These are phyloP conservation scores for Eristalinus sepulchralis DNA, from an alignment of 2,888 invertebrate species.

Conservation along the genomic window DNA sequence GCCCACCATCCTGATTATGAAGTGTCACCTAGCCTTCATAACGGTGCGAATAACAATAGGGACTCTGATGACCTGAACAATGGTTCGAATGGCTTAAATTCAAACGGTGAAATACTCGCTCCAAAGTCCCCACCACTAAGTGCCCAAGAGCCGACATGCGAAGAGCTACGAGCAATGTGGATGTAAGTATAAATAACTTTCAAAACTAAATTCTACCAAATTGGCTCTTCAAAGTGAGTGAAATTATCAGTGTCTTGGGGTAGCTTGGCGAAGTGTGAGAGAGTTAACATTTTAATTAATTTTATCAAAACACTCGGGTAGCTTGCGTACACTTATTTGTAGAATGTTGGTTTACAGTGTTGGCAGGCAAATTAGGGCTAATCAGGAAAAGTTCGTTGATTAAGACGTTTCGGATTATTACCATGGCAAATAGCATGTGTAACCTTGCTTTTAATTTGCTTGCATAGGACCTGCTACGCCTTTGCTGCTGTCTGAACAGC, in stretches of 20 bases:
- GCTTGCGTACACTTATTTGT: background rate
- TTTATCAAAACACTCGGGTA: too few species aligned
- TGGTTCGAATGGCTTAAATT: slow-evolving; percentile 39
- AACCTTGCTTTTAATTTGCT: slow-evolving; percentile 15
- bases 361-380: background rate
- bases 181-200: slow-evolving; percentile 82
- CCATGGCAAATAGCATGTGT: background rate
- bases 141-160: slow-evolving; percentile 89
- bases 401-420: slow-evolving; percentile 13
- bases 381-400: background rate
- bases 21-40: slow-evolving; percentile 35
- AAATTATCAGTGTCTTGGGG: too few species aligned
- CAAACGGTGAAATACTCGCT: slow-evolving; percentile 77
- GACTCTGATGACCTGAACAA: slow-evolving; percentile 56
- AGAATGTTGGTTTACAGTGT: background rate
- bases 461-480: slow-evolving; percentile 21
- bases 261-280: too few species aligned
- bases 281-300: too few species aligned
- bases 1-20: slow-evolving; percentile 47
- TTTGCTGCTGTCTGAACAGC: background rate
- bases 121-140: slow-evolving; percentile 77
- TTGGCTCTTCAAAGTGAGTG: too few species aligned
- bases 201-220: too few species aligned
- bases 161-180: slow-evolving; percentile 95
- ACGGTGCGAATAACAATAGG: slow-evolving; percentile 1